Conservation (phyloP, 1,140 invertebrate species). For the Drosophila carrolli region DNA sequence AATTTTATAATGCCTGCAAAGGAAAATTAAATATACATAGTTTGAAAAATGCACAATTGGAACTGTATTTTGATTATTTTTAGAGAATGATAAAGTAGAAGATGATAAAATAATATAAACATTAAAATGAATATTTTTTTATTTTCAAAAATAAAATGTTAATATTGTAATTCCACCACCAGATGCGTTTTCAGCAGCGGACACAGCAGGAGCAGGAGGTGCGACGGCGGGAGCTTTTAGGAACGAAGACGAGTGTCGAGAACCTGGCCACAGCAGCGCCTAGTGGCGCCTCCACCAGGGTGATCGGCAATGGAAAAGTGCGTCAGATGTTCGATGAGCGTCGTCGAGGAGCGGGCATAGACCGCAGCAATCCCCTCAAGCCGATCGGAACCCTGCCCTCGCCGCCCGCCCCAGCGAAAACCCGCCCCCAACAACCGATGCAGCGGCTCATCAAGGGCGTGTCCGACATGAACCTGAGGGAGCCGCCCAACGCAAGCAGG, state of each 20-base stretch:
- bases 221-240: conserved; percentile 56
- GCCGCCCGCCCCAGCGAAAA: conserved; percentile 24
- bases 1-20: too few relatives aligned
- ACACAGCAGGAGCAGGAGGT: conserved; percentile 71
- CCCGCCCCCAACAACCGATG: conserved; percentile 11
- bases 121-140: too few relatives aligned
- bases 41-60: too few relatives aligned
- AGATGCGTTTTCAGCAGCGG: conserved; percentile 83
- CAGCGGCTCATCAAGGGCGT: conserved; percentile 50
- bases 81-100: too few relatives aligned
- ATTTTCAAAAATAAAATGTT: too few relatives aligned
- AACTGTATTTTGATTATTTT: too few relatives aligned
- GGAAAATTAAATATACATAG: too few relatives aligned
- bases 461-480: conserved; percentile 47
- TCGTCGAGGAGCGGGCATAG: conserved; percentile 89
- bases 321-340: conserved; percentile 93
- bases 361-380: conserved; percentile 92
- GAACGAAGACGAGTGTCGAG: conserved; percentile 7
- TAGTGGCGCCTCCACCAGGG: conserved; percentile 35
- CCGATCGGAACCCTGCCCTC: conserved; percentile 85
- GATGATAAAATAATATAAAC: too few relatives aligned
- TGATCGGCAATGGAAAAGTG: conserved; percentile 84
- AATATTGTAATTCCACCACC: not conserved
- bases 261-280: conserved; percentile 5
- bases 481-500: conserved; percentile 17